A percentile compares a stretch with the other conserved stretches of the same genome.
phyloP scores from a whole-genome alignment of 2,113 vertebrate species.

The Sus scrofa region T2T-Sscrofa CM000824.6:46816001-46816500 shows the following conservation, averaged over 20 bases:
- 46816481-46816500: no score
- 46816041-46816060: neutral
- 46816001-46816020: neutral
- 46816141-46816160: rapidly evolving
- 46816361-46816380: no score
- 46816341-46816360: neutral
- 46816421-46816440: neutral
- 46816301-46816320: neutral
- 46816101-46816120: neutral
- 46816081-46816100: neutral
- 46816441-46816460: neutral
- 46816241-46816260: neutral
- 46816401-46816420: neutral
- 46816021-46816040: neutral
- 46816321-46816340: neutral
- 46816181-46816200: neutral
- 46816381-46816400: neutral
- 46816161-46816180: neutral
- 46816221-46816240: neutral
- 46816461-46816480: neutral
- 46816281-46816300: neutral
- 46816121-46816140: neutral
- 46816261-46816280: neutral
- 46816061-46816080: neutral
- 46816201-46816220: neutral